Evolutionary conservation across 2,797 vertebrate species (phyloP).

Genomic region (Lagocephalus sceleratus): DNA sequence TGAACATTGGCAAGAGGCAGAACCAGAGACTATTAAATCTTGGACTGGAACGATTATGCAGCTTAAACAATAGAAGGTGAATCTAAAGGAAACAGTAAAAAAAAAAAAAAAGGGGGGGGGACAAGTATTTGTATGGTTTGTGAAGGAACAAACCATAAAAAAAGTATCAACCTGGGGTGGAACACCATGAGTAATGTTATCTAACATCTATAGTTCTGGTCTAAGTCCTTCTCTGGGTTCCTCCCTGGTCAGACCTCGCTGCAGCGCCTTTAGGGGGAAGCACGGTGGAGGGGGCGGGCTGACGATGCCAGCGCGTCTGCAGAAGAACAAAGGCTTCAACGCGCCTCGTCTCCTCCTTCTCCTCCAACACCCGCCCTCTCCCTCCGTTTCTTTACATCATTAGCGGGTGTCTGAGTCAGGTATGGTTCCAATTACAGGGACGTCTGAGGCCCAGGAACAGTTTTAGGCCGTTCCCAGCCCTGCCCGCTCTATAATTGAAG

Average conservation of each 20-base stretch:
- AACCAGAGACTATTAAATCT: too few relatives aligned
- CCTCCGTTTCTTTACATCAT: slow-evolving; percentile 54
- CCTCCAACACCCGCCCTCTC: slow-evolving; percentile 39
- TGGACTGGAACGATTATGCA: too few relatives aligned
- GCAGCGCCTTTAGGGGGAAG: slow-evolving; percentile 41
- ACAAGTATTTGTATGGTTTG: slow-evolving; percentile 4
- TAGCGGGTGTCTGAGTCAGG: slow-evolving; percentile 69
- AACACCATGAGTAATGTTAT: slow-evolving; percentile 11
- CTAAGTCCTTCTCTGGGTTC: slow-evolving; percentile 13
- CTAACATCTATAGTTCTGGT: background rate
- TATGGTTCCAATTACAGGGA: slow-evolving; percentile 73
- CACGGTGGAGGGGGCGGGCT: slow-evolving; percentile 58
- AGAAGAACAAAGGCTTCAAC: slow-evolving; percentile 66
- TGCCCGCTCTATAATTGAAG: slow-evolving; percentile 20
- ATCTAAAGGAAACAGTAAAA: background rate
- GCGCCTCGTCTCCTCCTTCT: slow-evolving; percentile 49
- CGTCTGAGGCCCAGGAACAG: slow-evolving; percentile 35
- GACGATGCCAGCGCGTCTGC: slow-evolving; percentile 64
- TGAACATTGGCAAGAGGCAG: too few relatives aligned
- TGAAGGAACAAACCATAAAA: slow-evolving; percentile 2
- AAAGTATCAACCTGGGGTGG: background rate
- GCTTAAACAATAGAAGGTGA: too few relatives aligned
- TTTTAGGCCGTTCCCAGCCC: slow-evolving; percentile 33
- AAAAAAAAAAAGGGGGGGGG: slow-evolving; percentile 6
- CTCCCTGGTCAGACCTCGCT: slow-evolving; percentile 40